Base-by-base conservation (phyloP, 1,140 invertebrate species). In the Papilio helenus region DNA sequence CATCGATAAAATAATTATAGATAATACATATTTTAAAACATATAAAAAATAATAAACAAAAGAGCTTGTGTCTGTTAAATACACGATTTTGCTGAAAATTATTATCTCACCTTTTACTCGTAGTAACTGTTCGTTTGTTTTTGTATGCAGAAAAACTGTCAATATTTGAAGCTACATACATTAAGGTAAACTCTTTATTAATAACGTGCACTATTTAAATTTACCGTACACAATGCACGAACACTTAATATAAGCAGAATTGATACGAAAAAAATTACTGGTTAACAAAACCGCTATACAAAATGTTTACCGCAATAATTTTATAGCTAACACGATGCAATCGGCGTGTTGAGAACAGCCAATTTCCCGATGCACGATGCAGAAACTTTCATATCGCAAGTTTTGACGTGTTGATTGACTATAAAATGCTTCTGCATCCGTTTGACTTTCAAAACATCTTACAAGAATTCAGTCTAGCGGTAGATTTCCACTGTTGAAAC, bases 351-450 rank as follows among this genome's bases (percentile, higher is more conserved):
- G 44, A 46, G 61, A 68, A 12, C 61, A 26, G 26, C 72, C 44
- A 74, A 74, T 46, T 49, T 26, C 44, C 20, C 20, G 39, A 72
- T 26, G 12, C 72, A 49, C 14, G 42, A 74, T 73, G 72, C 44
- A 74, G 44, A 49, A 74, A 74, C 72, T 49, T 74, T 74, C 42
- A 44, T 74, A 49, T 49, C 5, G 44, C 72, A 74, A 74, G 39
- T 74, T 74, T 68, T 74, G 44, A 74, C 44, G 44, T 44, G 39
- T 74, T 74, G 72, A 73, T 73, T 73, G 44, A 49, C 71, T 44
- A 44, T 68, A 68, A 68, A 68, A 68, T 68, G 61, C 61, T 29
- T 26, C 26, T 68, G 61, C 61, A 68, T 29, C 61, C 61, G 61
- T 29, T 65, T 2, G 26, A 14, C 23, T 68, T 68, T 29, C 51